These are phyloP conservation scores for Sapajus apella DNA, from an alignment of 2,113 vertebrate species.

Conservation along the genomic window DNA sequence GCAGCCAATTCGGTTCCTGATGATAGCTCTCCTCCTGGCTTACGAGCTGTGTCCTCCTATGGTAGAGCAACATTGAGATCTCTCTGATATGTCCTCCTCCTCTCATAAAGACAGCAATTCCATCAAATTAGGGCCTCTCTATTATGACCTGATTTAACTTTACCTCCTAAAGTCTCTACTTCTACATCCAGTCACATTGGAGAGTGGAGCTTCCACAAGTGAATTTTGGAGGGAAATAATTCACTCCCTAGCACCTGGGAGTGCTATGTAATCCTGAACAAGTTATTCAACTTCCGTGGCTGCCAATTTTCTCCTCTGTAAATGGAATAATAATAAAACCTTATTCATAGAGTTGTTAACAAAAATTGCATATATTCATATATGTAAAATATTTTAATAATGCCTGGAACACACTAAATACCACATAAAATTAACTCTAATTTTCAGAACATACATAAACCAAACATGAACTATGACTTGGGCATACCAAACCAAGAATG, in stretches of 20 bases:
- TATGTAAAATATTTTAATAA: background rate
- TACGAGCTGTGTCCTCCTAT: background rate
- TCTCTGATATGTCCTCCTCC: background rate
- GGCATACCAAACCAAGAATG: background rate
- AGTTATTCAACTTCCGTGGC: background rate
- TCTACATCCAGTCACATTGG: background rate
- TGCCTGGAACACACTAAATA: background rate
- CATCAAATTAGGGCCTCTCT: background rate
- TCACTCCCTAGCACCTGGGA: background rate
- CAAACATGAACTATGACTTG: background rate
- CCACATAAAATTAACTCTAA: background rate
- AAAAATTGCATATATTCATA: background rate
- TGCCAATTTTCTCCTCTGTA: background rate
- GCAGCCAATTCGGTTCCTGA: background rate
- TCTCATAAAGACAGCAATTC: background rate
- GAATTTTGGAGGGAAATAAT: background rate
- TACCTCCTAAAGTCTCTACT: background rate
- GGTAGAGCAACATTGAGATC: background rate
- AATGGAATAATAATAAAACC: background rate
- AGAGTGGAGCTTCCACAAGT: background rate
- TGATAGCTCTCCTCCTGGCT: background rate
- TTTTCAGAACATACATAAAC: background rate
- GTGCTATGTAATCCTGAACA: background rate
- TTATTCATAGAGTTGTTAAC: background rate
- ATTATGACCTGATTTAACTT: background rate